Conservation (phyloP, 1,140 invertebrate species). For the Metopolophium dirhodum region DNA sequence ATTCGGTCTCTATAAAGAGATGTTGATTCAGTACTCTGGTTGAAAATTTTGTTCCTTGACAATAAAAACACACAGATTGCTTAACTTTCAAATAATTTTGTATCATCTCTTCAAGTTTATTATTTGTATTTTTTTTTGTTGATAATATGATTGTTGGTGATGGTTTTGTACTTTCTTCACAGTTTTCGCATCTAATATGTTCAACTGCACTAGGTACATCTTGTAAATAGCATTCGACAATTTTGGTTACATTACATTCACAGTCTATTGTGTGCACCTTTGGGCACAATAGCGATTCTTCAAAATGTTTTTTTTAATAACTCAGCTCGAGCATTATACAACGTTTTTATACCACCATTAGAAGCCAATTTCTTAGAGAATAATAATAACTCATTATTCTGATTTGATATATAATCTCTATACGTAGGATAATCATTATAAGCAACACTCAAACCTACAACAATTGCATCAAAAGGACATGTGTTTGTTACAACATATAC, state of each 20-base stretch:
- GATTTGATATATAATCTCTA: not conserved
- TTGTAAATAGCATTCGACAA: not conserved
- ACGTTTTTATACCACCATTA: not conserved
- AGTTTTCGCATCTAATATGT: not conserved
- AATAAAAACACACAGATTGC: not conserved
- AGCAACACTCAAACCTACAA: not conserved
- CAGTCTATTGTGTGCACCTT: not conserved
- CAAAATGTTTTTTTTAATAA: not conserved
- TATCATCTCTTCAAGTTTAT: not conserved
- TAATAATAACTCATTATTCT: not conserved
- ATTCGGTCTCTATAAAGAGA: not conserved
- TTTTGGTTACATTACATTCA: not conserved
- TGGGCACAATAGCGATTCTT: not conserved
- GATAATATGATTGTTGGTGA: not conserved
- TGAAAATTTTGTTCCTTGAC: not conserved
- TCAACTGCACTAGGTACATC: not conserved
- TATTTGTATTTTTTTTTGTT: not conserved
- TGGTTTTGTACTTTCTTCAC: not conserved
- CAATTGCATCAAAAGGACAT: slow-evolving; percentile 13
- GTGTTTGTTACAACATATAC: not conserved
- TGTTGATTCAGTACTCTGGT: not conserved
- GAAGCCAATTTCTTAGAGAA: not conserved
- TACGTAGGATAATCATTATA: not conserved
- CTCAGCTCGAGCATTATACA: not conserved
- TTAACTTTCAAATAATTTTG: not conserved